Base-by-base conservation (phyloP, 1,140 invertebrate species). In the Hydropsyche tenuis region DNA sequence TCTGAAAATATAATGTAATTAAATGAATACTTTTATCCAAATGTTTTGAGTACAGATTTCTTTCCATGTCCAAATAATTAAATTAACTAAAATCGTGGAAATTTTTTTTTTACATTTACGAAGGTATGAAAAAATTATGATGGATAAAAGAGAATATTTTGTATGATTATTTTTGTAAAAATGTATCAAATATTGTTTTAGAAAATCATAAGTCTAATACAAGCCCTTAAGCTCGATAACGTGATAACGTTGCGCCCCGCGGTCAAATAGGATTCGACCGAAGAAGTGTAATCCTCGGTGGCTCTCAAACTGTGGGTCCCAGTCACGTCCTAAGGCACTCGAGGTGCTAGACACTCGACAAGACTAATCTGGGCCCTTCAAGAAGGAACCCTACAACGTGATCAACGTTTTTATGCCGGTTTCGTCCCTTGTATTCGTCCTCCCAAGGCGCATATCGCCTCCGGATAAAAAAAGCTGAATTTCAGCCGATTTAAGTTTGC, bases 361-460 rank as follows among this genome's bases (percentile, higher is more conserved):
- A 48, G 65, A 68, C 43, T 68, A 68, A 68, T 68, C 65, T 68
- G 37, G 65, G 27, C 1, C 65, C 23, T 37, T 37, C 37, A 9
- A 46, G 65, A 30, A 68, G 65, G 16, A n/a, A 9, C 23, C 9
- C 42, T 12, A 43, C 65, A 68, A 68, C 65, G 65, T 68, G 65
- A 68, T 68, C 65, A 45, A 68, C 16, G 45, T 68, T 68, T 68
- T 68, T 68, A 68, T 68, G 45, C n/a, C 43, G 16, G 11, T 60
- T 60, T 25, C 56, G 56, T 60, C 20, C 22, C 56, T 60, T 25
- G 30, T 37, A 37, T 9, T 37, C 9, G 30, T 37, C 9, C 30
- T 37, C 9, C 30, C 30, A 9, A 4, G 30, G 30, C 30, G 30
- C 9, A 37, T 37, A 22, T 11, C 56, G 20, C 45, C 45, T 4